Base-by-base conservation (phyloP, 1,140 invertebrate species). In the Penaeus indicus region DNA sequence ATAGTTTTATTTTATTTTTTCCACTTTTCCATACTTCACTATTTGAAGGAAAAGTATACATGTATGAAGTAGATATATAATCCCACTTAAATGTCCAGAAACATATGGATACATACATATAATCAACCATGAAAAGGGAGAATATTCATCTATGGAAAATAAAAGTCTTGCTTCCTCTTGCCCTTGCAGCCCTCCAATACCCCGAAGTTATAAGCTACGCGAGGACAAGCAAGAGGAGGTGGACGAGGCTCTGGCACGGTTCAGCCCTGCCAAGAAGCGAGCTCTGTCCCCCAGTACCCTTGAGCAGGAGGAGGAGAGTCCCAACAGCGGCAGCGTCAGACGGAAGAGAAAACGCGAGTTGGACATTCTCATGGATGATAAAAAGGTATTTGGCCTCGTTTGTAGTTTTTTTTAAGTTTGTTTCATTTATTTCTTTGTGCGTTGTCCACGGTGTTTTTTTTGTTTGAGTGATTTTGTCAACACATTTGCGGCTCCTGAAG, bases 191-290 rank as follows among this genome's bases (percentile, higher is more conserved):
- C 88, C 88, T 8, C 88, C 88, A 27, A 89, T 89, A 19, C 85
- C 85, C 25, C 60, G 89, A 67, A 90, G 85, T 27, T 90, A 84
- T 38, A 87, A 87, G 63, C 42, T 87, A 32, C 69, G 72, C 3
- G 85, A 90, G 27, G 89, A 87, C 69, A 87, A 90, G 64, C 80
- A 84, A 42, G 89, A 90, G 22, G 89, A 90, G 61, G 64, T 84
- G 22, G 89, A 90, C 11, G 85, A 86, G 21, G 72, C 85, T 22
- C 27, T 87, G 27, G 62, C n/a, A 22, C 85, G 85, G 19, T 84
- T 90, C 69, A 90, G 85, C 69, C 89, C 89, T 27, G 89, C 85
- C 38, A 90, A 90, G 77, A 90, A 90, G 63, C 89, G 89, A 8
- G 38, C 89, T 7, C 47, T 63, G 18, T 90, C 89, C 2, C 85